Base-by-base conservation (phyloP, 2,888 invertebrate genomes). In the Epicampocera succincta region DNA sequence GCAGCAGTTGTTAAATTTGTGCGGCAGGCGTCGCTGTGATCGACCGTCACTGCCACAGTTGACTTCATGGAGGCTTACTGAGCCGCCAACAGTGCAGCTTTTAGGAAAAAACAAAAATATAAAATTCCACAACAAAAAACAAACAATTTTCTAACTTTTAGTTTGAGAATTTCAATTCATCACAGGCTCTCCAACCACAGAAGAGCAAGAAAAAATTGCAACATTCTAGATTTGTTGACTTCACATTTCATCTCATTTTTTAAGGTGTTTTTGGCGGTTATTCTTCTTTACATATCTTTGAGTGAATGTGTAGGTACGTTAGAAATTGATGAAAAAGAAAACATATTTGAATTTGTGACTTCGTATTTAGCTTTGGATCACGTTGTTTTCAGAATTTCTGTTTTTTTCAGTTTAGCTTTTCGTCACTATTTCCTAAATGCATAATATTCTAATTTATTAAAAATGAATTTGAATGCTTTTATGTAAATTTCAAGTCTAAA, bases 111-210 rank as follows among this genome's bases (percentile, higher is more conserved):
- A 46, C 5, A 50, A 56, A 15, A 48, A 3, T 15, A 61, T 52
- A 54, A 71, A 38, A 79, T 79, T 72, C 66, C 78, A 72, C 33
- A 78, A 58, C 77, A 77, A 50, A 60, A 46, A 46, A 11, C 15
- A 40, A 48, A 42, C 48, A 58, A 12, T 60, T 61, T 68, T 76
- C 66, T 68, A 75, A 79, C 76, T 75, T 72, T 83, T 66, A 68
- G 71, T 79, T 66, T 79, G 44, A 72, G 79, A 75, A 83, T 83
- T 75, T 83, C 13, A 75, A 61, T 61, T 48, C 50, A 40, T 42
- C 19, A 29, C 71, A 58, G 9, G 15, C 48, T 71, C 50, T 63
- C 52, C 33, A 48, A 6, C 17, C 25, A 5, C 25, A 1, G 12
- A n/a, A 61, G 17, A 6, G 50, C 11, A 38, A 40, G n/a, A 17